A percentile compares a stretch with the other conserved stretches of the same genome.
These are phyloP conservation scores for Aspidiotus destructor DNA, from an alignment of 2,888 invertebrate genomes.

Conservation along the genomic window DNA sequence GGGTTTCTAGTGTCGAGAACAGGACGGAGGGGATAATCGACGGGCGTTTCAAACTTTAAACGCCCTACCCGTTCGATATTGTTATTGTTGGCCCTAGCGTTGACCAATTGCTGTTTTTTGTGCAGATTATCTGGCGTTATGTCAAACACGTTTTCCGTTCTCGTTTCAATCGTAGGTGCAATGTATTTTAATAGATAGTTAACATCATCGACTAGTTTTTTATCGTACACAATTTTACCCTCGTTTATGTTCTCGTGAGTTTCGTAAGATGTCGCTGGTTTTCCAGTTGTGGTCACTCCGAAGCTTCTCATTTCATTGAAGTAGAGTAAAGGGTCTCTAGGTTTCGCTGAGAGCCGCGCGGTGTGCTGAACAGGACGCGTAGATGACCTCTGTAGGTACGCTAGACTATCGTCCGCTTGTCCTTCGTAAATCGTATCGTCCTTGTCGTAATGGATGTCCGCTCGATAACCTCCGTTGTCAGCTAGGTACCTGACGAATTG, in stretches of 20 bases:
- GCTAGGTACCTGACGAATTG: slow-evolving; percentile 59
- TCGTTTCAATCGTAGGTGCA: slow-evolving; percentile 22
- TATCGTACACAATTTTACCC: slow-evolving; percentile 9
- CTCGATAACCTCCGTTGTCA: slow-evolving; percentile 57
- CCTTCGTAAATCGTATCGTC: not conserved
- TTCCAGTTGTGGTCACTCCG: not conserved
- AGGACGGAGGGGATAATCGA: too few relatives aligned
- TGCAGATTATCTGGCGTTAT: slow-evolving; percentile 6
- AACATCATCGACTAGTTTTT: slow-evolving; percentile 26
- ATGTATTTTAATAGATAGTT: slow-evolving; percentile 31
- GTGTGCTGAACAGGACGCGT: not conserved
- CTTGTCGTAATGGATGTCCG: slow-evolving; percentile 52
- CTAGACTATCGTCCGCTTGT: not conserved
- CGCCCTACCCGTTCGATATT: too few relatives aligned
- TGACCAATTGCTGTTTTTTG: not conserved
- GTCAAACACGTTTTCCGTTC: slow-evolving; percentile 6
- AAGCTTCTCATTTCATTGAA: slow-evolving; percentile 19
- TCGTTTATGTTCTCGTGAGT: slow-evolving; percentile 18
- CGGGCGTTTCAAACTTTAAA: too few relatives aligned
- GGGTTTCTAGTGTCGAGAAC: too few relatives aligned
- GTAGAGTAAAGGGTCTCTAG: not conserved
- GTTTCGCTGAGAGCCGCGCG: not conserved
- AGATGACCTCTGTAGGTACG: not conserved
- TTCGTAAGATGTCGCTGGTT: slow-evolving; percentile 22
- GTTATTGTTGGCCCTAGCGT: too few relatives aligned